phyloP scores from a whole-genome alignment of 64 coral and sea anemone species.

The Cladopsammia gracilis region DNA sequence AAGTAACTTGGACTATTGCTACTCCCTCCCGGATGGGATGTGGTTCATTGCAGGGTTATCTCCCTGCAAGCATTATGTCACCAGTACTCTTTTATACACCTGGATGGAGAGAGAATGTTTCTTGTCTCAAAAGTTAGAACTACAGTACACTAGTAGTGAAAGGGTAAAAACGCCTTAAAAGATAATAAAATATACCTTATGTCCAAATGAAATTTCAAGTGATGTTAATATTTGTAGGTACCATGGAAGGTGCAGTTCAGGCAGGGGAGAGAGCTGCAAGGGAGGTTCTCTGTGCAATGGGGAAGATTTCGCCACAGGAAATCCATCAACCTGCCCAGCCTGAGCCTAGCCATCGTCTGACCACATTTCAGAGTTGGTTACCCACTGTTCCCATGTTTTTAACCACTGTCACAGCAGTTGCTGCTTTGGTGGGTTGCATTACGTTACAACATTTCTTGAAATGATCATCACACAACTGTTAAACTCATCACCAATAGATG shows the following conservation, averaged over 20 bases:
- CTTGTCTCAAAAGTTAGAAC: too few species aligned
- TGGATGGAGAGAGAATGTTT: too few species aligned
- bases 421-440: slow-evolving; percentile 22
- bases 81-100: too few species aligned
- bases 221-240: slow-evolving; percentile 19
- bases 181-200: too few species aligned
- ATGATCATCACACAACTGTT: background rate
- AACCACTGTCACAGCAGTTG: slow-evolving; percentile 26
- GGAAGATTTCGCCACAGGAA: slow-evolving; percentile 75
- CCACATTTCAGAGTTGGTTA: slow-evolving; percentile 74
- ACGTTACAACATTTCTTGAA: slow-evolving; percentile 17
- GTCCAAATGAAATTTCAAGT: background rate
- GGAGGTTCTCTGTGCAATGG: slow-evolving; percentile 86
- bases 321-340: slow-evolving; percentile 76
- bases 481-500: too few species aligned
- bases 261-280: slow-evolving; percentile 94
- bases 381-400: slow-evolving; percentile 80
- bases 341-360: slow-evolving; percentile 62
- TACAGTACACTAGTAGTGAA: too few species aligned
- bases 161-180: too few species aligned
- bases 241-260: slow-evolving; percentile 96
- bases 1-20: too few species aligned
- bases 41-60: too few species aligned
- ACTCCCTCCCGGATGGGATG: too few species aligned
- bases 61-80: too few species aligned